Evolutionary conservation across 1,140 invertebrate species (phyloP).

Genomic region (Rhyzopertha dominica): DNA sequence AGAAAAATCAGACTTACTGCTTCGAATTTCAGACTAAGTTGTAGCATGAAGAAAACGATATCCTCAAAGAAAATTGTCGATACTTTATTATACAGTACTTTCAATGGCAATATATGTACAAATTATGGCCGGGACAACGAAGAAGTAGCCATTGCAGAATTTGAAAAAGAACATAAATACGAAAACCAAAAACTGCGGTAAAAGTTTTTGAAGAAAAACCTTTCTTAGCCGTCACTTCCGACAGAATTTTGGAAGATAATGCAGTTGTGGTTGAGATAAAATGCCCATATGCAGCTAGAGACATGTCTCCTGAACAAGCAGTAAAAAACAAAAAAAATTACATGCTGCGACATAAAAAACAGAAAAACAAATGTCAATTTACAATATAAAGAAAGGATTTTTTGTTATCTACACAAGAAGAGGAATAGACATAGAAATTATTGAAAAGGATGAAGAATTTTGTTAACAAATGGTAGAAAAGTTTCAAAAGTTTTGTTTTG

Average conservation of each 20-base stretch:
- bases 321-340: too few relatives aligned
- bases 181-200: background rate
- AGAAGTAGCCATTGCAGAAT: background rate
- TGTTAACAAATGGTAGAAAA: too few relatives aligned
- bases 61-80: constrained; percentile 2
- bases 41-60: background rate
- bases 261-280: constrained; percentile 7
- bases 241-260: constrained; percentile 1
- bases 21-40: constrained; percentile 6
- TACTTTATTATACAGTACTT: background rate
- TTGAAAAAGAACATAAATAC: constrained; percentile 1
- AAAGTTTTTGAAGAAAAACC: background rate
- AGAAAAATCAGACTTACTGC: constrained; percentile 9
- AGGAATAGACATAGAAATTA: too few relatives aligned
- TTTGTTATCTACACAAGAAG: too few relatives aligned
- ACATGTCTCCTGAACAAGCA: too few relatives aligned
- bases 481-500: too few relatives aligned
- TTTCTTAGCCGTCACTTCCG: background rate
- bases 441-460: too few relatives aligned
- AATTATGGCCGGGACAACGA: constrained; percentile 3
- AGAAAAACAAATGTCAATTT: too few relatives aligned
- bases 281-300: background rate
- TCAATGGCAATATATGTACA: constrained; percentile 1
- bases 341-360: too few relatives aligned
- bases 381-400: too few relatives aligned